Evolutionary conservation across 2,888 invertebrate genomes (phyloP).

Genomic region (Apantesis nais): DNA sequence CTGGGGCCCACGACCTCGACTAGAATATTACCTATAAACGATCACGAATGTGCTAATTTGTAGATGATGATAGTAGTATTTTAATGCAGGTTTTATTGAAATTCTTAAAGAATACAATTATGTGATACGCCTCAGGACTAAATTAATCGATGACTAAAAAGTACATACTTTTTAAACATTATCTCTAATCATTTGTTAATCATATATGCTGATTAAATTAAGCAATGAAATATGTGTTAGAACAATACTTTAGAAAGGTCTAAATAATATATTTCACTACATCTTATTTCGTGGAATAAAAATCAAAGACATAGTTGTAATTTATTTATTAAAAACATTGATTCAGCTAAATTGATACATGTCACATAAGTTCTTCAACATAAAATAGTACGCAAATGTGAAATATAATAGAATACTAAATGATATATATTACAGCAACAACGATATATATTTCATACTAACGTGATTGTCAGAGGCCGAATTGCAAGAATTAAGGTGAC

Average conservation of each 20-base stretch:
- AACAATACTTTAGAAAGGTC: no score
- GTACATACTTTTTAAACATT: no score
- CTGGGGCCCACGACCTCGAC: no score
- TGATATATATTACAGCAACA: neutral
- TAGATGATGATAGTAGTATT: no score
- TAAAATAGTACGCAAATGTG: neutral
- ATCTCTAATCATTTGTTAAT: neutral
- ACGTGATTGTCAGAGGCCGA: neutral
- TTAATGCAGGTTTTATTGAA: no score
- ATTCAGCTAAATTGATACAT: neutral
- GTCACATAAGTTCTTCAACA: neutral
- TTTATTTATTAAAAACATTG: neutral
- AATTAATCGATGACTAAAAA: no score
- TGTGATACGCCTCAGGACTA: no score
- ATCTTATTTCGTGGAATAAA: neutral
- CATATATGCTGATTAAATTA: neutral
- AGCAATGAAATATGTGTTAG: neutral
- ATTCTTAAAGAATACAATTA: no score
- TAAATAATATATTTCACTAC: neutral
- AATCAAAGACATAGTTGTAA: neutral
- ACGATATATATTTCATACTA: neutral
- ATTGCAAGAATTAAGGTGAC: neutral
- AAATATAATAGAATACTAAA: neutral
- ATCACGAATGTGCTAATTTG: neutral
- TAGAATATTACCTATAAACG: no score